phyloP scores from a whole-genome alignment of 2,797 vertebrate species.

The Helostoma temminkii region DNA sequence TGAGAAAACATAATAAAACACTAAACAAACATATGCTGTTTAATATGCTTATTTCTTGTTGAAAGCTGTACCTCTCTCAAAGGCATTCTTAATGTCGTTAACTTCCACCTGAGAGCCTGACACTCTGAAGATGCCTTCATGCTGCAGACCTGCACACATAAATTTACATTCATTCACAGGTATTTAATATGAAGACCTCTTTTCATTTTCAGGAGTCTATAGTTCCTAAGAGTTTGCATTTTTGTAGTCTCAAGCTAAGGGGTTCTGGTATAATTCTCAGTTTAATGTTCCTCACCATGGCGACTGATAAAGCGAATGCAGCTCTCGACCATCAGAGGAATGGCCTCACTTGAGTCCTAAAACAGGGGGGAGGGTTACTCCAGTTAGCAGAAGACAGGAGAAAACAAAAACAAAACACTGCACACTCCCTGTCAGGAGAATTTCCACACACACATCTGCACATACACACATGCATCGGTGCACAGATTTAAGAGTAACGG shows the following conservation, averaged over 20 bases:
- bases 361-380: conserved; percentile 32
- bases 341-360: conserved; percentile 92
- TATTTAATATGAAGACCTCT: background rate
- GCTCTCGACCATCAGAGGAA: conserved; percentile 97
- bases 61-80: conserved; percentile 91
- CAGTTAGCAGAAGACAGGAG: conserved; percentile 2
- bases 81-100: conserved; percentile 99
- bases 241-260: background rate
- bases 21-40: background rate
- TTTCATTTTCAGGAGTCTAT: background rate
- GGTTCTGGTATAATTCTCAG: conserved; percentile 1
- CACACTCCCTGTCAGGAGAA: conserved; percentile 31
- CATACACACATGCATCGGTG: conserved; percentile 48
- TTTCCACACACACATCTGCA: conserved; percentile 44
- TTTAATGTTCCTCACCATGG: conserved; percentile 86
- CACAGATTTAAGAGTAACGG: conserved; percentile 48
- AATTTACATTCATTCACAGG: conserved; percentile 27
- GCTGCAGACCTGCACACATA: conserved; percentile 88
- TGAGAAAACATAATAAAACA: conserved; percentile 1
- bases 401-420: background rate
- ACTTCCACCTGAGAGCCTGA: conserved; percentile 98
- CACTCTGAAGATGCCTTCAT: conserved; percentile 97
- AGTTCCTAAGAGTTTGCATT: background rate
- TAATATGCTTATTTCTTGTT: conserved; percentile 13
- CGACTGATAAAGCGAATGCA: conserved; percentile 98